Evolutionary conservation across 2,113 vertebrate species (phyloP).

Genomic region (Sinocyclocheilus grahami): DNA sequence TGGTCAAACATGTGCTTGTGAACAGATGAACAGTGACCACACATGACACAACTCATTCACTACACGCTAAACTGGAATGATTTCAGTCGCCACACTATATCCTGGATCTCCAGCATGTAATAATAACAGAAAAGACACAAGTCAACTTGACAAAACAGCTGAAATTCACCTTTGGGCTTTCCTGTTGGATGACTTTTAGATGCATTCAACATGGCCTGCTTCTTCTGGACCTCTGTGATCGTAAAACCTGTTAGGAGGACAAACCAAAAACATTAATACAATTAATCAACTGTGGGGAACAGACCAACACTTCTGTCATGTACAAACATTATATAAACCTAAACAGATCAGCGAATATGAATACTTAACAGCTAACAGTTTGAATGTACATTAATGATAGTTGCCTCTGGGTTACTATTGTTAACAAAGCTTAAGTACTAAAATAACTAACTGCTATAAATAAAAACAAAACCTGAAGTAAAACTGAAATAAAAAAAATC

Average conservation of each 20-base stretch:
- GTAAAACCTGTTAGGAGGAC: conserved; percentile 82
- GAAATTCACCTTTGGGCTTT: conserved; percentile 88
- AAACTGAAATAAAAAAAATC: not conserved
- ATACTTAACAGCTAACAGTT: not conserved
- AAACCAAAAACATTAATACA: not conserved
- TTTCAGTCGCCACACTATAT: not conserved
- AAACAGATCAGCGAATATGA: not conserved
- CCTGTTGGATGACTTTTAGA: conserved; percentile 84
- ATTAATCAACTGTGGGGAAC: not conserved
- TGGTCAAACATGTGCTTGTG: conserved; percentile 13
- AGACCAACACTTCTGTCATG: not conserved
- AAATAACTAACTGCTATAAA: not conserved
- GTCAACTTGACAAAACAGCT: not conserved
- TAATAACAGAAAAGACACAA: not conserved
- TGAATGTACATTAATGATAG: not conserved
- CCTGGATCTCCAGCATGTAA: not conserved
- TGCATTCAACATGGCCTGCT: conserved; percentile 93
- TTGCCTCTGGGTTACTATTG: not conserved
- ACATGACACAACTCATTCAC: not conserved
- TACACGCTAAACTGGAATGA: no score
- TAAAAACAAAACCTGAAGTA: no score
- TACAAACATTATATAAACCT: not conserved
- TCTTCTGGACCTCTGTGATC: conserved; percentile 92
- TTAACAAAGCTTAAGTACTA: not conserved
- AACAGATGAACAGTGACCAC: conserved; percentile 3